A percentile compares a stretch with the other conserved stretches of the same genome.
Evolutionary conservation across 2,113 vertebrate genomes (phyloP).

Genomic region (Melanerpes formicivorus): DNA sequence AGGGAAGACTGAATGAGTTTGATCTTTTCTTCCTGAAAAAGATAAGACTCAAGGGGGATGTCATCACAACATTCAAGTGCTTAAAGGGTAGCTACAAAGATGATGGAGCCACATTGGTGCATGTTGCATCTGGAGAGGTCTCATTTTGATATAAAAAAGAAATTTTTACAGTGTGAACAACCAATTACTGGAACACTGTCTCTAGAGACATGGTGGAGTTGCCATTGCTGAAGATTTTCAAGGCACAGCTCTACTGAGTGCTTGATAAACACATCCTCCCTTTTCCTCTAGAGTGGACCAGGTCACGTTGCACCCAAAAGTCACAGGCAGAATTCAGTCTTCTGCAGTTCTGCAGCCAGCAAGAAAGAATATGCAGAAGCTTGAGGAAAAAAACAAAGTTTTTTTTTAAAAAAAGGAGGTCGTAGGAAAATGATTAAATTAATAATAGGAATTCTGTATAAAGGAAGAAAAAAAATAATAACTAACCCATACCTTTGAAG

Average conservation of each 20-base stretch:
- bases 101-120: background rate
- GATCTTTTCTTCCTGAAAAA: background rate
- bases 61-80: background rate
- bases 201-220: accelerated
- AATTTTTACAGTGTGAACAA: background rate
- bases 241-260: background rate
- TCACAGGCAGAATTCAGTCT: background rate
- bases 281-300: background rate
- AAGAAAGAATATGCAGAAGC: background rate
- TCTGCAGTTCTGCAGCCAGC: background rate
- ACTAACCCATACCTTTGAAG: background rate
- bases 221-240: background rate
- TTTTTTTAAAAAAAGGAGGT: background rate
- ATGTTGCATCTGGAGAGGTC: background rate
- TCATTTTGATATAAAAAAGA: background rate
- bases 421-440: background rate
- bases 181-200: background rate
- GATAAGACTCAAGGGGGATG: background rate
- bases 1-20: background rate
- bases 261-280: background rate
- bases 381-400: background rate
- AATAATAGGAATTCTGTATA: background rate
- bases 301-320: background rate
- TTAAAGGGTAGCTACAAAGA: background rate
- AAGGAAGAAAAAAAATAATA: background rate